Evolutionary conservation across 2,888 invertebrate genomes (phyloP), one percentile per base, ranked within the genome.

Genomic region (Trachelus iudaicus): DNA sequence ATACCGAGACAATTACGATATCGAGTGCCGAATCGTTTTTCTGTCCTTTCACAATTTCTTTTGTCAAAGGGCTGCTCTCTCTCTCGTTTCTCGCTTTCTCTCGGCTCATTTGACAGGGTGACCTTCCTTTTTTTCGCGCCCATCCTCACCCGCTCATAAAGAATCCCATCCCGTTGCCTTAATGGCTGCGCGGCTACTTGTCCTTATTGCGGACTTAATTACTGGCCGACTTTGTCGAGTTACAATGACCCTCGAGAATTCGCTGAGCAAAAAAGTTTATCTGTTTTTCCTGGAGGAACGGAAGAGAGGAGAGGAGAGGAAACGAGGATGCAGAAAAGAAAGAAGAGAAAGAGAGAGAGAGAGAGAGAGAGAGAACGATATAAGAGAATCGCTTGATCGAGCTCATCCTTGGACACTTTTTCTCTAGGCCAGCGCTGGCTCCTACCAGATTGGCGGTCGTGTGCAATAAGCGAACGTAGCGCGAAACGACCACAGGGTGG

Each of bases 151-250:
- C 34, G 78, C 86, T 88, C 86, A 87, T 89, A 88, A 89, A 91
- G 89, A 40, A 15, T 34, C 34, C 37, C 37, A 12, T 84, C 87
- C 86, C 89, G 89, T 86, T 88, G 87, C 86, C 88, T 88, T 90
- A 91, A 91, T 91, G 90, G 91, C 84, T 86, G 85, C 87, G 87
- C 85, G 89, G 88, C 90, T 90, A 88, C 90, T 90, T 88, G 87
- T 90, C 89, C 88, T 91, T 90, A 90, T 89, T 91, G 90, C 90
- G 85, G 89, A 90, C 91, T 91, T 91, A 91, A 91, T 91, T 91
- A 91, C 91, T 90, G 88, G 87, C 90, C 90, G 88, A 89, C 90
- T 90, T 87, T 82, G 86, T 87, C 88, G 90, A 91, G 88, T 91
- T 91, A 91, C 91, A 91, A 91, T 91, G 91, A 89, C 87, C 88